Conservation (phyloP, 2,888 invertebrate species). For the Zygogramma bicolorata region DNA sequence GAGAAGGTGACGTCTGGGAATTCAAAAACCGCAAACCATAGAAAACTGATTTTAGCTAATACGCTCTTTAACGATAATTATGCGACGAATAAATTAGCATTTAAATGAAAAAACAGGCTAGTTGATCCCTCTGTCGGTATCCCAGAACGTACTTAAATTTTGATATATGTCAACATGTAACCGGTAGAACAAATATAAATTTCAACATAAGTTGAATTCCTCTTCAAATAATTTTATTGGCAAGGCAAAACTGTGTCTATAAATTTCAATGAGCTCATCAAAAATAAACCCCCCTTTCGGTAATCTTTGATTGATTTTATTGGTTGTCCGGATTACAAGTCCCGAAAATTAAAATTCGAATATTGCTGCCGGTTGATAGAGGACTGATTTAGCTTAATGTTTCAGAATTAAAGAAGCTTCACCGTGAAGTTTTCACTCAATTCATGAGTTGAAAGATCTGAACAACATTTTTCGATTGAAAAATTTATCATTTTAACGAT, state of each 20-base stretch:
- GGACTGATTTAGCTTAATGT: too few relatives aligned
- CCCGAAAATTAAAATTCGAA: not conserved
- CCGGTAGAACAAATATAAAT: slow-evolving; percentile 52
- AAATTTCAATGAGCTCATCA: slow-evolving; percentile 23
- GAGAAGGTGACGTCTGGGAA: slow-evolving; percentile 7
- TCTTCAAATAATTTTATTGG: slow-evolving; percentile 50
- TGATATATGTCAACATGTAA: slow-evolving; percentile 46
- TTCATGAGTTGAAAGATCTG: too few relatives aligned
- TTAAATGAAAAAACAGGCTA: slow-evolving; percentile 52
- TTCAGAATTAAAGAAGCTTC: too few relatives aligned
- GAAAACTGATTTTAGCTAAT: slow-evolving; percentile 34
- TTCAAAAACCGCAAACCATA: slow-evolving; percentile 25
- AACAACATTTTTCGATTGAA: too few relatives aligned
- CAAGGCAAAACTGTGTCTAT: slow-evolving; percentile 47
- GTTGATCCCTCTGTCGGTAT: slow-evolving; percentile 49
- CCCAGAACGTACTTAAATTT: slow-evolving; percentile 50
- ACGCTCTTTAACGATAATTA: slow-evolving; percentile 47
- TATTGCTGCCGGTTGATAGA: not conserved
- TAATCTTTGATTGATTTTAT: not conserved
- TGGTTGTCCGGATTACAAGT: not conserved
- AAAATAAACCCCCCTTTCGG: not conserved
- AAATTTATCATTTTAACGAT: too few relatives aligned
- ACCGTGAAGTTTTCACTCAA: too few relatives aligned
- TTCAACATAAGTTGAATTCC: slow-evolving; percentile 47
- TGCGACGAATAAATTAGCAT: slow-evolving; percentile 51